These are phyloP conservation scores for Chamaea fasciata DNA, from an alignment of 2,113 vertebrate species.

Conservation along the genomic window DNA sequence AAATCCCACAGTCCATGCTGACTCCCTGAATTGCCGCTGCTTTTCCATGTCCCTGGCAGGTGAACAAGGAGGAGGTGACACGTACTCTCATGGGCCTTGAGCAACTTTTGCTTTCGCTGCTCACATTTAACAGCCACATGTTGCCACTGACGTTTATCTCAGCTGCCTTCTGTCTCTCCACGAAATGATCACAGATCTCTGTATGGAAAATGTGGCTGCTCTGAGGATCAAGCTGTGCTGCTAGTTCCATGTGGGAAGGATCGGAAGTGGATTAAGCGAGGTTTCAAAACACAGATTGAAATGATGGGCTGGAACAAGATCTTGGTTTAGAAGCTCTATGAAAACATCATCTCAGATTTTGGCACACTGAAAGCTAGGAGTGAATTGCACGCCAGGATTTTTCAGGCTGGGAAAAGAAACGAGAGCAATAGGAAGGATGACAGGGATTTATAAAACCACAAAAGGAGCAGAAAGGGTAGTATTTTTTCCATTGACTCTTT, in stretches of 20 bases:
- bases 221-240: background rate
- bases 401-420: background rate
- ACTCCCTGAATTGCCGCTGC: background rate
- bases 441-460: background rate
- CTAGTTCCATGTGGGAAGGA: background rate
- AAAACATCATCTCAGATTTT: background rate
- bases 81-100: accelerated
- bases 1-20: background rate
- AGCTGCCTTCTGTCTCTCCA: background rate
- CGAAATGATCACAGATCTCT: background rate
- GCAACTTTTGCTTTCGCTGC: background rate
- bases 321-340: background rate
- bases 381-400: background rate
- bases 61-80: background rate
- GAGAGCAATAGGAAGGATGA: background rate
- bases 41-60: background rate
- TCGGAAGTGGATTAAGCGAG: background rate
- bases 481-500: background rate
- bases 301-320: background rate
- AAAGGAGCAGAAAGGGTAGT: background rate
- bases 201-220: background rate
- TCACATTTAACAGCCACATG: background rate
- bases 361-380: background rate
- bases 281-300: conserved; percentile 24
- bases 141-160: background rate